These are phyloP conservation scores for Colletes gigas DNA, from an alignment of 1,140 invertebrate species.

Conservation along the genomic window DNA sequence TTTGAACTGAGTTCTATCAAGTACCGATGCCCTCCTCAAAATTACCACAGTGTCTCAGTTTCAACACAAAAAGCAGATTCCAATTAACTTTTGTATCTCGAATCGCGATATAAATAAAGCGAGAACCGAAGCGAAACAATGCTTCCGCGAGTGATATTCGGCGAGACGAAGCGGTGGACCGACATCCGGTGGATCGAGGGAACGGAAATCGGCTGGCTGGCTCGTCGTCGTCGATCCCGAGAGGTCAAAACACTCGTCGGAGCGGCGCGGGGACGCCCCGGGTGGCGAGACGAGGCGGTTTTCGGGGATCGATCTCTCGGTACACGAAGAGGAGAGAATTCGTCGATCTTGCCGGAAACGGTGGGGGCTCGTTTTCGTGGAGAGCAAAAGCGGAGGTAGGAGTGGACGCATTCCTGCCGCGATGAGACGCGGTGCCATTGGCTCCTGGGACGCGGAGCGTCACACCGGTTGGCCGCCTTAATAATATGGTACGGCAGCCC, in stretches of 20 bases:
- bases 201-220: slow-evolving; percentile 20
- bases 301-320: slow-evolving; percentile 44
- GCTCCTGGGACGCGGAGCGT: slow-evolving; percentile 73
- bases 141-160: too few relatives aligned
- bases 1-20: too few relatives aligned
- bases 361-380: slow-evolving; percentile 67
- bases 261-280: background rate
- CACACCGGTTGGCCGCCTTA: slow-evolving; percentile 79
- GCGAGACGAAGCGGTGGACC: slow-evolving; percentile 9
- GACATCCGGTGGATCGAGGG: slow-evolving; percentile 21
- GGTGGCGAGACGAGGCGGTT: slow-evolving; percentile 31
- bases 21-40: too few relatives aligned
- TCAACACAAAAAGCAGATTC: too few relatives aligned
- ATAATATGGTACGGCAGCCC: slow-evolving; percentile 75
- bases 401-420: slow-evolving; percentile 73
- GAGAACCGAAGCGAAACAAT: background rate
- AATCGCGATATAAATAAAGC: background rate
- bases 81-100: too few relatives aligned
- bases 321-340: slow-evolving; percentile 52
- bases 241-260: background rate
- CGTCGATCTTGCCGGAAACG: slow-evolving; percentile 72
- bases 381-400: slow-evolving; percentile 57
- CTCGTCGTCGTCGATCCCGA: background rate
- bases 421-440: slow-evolving; percentile 75
- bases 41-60: too few relatives aligned